Evolutionary conservation across 2,113 vertebrate genomes (phyloP), one percentile per base, ranked within the genome.

Genomic region (Neodon shergylaensis): DNA sequence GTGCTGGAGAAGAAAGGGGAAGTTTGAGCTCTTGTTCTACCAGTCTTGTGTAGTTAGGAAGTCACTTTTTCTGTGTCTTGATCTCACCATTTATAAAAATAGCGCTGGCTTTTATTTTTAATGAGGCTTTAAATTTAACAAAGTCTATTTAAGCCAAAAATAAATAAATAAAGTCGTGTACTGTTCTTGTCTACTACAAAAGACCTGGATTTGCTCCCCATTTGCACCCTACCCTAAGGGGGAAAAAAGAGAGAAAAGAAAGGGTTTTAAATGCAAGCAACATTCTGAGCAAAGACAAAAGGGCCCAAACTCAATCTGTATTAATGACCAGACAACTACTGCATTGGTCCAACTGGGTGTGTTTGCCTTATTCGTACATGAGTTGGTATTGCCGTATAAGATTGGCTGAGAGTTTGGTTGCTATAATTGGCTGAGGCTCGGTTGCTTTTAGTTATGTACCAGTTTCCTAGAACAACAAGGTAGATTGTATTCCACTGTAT

Each of bases 51-150:
- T 44, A 88, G 12, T 92, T 84, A 73, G 61, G 11, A 91, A 87
- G 65, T 87, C 54, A 94, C 54, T 81, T 63, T 83, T 83, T 79
- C 36, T 58, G 36, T 83, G n/a, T 70, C 65, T 81, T 90, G 58
- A 61, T 92, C 91, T 94, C 5, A 44, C 28, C 44, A 76, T 82
- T 31, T 82, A 58, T 84, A 91, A 94, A 95, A 95, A 91, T 61
- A 13, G 24, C 22, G 3, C 19, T 79, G 3, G 21, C 36, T 58
- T 58, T 58, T n/a, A 3, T 83, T 65, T 79, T 58, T 31, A 54
- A 19, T 24, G 21, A 65, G 16, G 17, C 8, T 33, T 84, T 44
- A 85, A 85, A 65, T 65, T 84, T 84, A 84, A 83, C 81, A 63
- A 42, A 26, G 36, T 39, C 21, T 39, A 82, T 44, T 84, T 65